Evolutionary conservation across 2,113 vertebrate genomes (phyloP), one percentile per base, ranked within the genome.

Genomic region (Meles meles): DNA sequence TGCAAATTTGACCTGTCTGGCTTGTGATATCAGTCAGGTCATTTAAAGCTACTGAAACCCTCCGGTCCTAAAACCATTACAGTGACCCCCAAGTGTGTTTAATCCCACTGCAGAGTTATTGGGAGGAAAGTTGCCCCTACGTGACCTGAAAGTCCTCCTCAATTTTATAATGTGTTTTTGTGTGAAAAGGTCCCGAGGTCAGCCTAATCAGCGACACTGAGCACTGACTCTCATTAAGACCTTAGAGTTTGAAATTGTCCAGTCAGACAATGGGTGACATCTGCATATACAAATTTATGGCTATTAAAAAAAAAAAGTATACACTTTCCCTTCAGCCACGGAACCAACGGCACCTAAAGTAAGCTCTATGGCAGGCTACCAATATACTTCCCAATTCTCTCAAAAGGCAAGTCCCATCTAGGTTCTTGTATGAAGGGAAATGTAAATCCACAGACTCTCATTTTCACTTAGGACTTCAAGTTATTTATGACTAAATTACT

Each of bases 401-500:
- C 59, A 79, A 93, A 92, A 87, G 1, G 6, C 10, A 86, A 74
- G 12, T 39, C 23, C 21, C 27, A 82, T 72, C 59, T 92, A 7
- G 37, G 15, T 84, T 95, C 47, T 88, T 80, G 79, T 0, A 25
- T 59, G 63, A 63, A 93, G 52, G 31, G 31, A 96, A 81, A 76
- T 69, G 7, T 18, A 96, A 93, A 87, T 83, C 44, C 14, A 55
- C 42, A 61, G n/a, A 72, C 25, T 81, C 57, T 93, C 76, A 93
- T 85, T 97, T 96, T 91, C 61, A 76, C 76, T 25, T 89, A 91
- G 42, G 59, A 83, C n/a, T 27, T 71, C 39, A 55, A 34, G 31
- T 63, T 96, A 82, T 79, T 96, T 93, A 80, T 52, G 27, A 74
- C 29, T 34, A 92, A 89, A 44, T 89, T 96, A 92, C 80, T 52